Conservation (phyloP, 2,888 invertebrate genomes). For the Capitulum mitella region DNA sequence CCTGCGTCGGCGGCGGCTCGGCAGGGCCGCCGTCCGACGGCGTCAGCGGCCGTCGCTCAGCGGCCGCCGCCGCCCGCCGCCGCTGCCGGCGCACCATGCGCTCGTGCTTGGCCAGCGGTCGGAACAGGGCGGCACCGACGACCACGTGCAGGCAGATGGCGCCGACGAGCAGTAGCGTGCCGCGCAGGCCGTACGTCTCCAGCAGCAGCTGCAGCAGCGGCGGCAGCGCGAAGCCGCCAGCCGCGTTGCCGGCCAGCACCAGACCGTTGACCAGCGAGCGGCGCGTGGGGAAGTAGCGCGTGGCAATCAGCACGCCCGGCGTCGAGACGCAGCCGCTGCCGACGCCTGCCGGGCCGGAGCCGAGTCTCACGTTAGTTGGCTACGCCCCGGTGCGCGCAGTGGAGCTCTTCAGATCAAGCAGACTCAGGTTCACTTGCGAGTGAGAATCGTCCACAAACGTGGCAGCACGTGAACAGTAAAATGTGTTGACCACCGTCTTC, state of each 20-base stretch:
- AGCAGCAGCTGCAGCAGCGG: slow-evolving; percentile 38
- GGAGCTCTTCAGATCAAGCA: no score
- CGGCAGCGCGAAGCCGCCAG: slow-evolving; percentile 54
- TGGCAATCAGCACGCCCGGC: slow-evolving; percentile 61
- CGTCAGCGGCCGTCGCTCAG: not conserved
- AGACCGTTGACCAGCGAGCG: slow-evolving; percentile 67
- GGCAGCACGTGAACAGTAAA: no score
- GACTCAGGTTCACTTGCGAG: no score
- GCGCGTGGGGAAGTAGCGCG: slow-evolving; percentile 59
- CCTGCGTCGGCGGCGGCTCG: not conserved
- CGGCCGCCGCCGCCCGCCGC: not conserved
- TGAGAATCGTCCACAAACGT: no score
- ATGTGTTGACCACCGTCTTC: no score
- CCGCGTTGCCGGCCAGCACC: slow-evolving; percentile 65
- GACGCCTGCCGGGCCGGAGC: slow-evolving; percentile 38
- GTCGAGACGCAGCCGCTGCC: slow-evolving; percentile 43
- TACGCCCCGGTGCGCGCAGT: no score
- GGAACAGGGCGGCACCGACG: slow-evolving; percentile 60
- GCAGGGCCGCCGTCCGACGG: not conserved
- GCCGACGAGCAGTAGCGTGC: slow-evolving; percentile 61
- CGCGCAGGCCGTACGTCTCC: slow-evolving; percentile 49
- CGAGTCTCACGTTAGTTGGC: no score
- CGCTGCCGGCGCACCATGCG: not conserved
- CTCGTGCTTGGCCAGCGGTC: slow-evolving; percentile 49
- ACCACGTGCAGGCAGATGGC: slow-evolving; percentile 69